Percentiles rank a stretch among this genome's conserved stretches.
These are phyloP conservation scores for Chelmon rostratus DNA, from an alignment of 2,797 vertebrate genomes.

Conservation along the genomic window DNA sequence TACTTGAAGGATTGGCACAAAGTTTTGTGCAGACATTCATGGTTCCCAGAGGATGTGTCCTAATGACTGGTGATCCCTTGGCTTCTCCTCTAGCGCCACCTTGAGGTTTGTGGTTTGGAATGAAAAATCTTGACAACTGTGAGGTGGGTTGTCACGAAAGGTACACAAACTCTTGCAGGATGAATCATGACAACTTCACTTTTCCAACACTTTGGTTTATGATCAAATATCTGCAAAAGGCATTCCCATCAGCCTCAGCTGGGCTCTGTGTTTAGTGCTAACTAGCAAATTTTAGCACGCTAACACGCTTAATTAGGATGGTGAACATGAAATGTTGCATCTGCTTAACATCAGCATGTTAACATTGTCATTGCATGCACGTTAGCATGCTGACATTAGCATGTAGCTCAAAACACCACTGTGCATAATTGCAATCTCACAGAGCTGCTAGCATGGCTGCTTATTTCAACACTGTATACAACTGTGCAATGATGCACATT, in stretches of 20 bases:
- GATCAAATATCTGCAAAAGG: neutral
- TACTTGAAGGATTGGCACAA: neutral
- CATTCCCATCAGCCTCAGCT: neutral
- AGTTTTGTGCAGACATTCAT: neutral
- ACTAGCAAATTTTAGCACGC: neutral
- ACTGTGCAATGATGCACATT: no score
- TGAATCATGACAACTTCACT: neutral
- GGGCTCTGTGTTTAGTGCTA: neutral
- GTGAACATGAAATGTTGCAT: no score
- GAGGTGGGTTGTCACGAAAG: neutral
- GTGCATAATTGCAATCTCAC: no score
- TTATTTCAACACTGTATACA: no score
- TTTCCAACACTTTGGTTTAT: neutral
- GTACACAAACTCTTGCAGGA: neutral
- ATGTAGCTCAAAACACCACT: neutral
- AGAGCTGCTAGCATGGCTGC: no score
- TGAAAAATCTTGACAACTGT: neutral
- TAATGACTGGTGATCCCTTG: no score
- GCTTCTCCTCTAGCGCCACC: no score
- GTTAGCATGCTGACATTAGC: neutral
- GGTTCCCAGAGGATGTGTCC: neutral
- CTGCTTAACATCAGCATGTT: neutral
- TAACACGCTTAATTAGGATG: neutral
- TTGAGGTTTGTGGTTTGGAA: neutral
- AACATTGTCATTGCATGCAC: neutral